phyloP scores from a whole-genome alignment of 2,888 invertebrate species.

The Rhimphoctona megacephalus region DNA sequence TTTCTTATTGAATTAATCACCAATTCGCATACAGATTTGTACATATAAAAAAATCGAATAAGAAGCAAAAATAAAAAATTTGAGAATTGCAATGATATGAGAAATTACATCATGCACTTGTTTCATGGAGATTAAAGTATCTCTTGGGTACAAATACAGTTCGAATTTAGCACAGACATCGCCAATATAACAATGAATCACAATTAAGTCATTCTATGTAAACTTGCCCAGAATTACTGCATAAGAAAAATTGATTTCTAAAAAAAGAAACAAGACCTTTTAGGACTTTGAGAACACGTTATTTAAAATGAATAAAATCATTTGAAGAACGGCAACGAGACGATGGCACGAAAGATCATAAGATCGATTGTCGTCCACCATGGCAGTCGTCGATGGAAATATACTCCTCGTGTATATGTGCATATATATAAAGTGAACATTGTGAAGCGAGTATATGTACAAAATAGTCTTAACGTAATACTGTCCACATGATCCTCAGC shows the following conservation, averaged over 20 bases:
- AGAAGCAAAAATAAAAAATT: not conserved
- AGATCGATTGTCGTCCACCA: not conserved
- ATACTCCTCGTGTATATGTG: not conserved
- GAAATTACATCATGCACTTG: slow-evolving; percentile 49
- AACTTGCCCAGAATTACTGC: not conserved
- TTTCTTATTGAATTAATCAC: not conserved
- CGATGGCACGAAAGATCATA: slow-evolving; percentile 2
- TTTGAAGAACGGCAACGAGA: not conserved
- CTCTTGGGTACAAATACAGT: slow-evolving; percentile 23
- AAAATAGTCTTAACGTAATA: slow-evolving; percentile 18
- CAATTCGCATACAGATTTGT: not conserved
- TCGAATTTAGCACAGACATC: slow-evolving; percentile 10
- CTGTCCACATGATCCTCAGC: slow-evolving; percentile 27
- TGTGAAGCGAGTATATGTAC: not conserved
- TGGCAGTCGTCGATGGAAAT: slow-evolving; percentile 37
- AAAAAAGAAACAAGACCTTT: not conserved
- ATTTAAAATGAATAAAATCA: not conserved
- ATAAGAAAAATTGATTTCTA: not conserved
- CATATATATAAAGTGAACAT: not conserved
- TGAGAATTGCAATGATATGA: slow-evolving; percentile 44
- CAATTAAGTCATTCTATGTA: not conserved
- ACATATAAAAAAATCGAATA: not conserved
- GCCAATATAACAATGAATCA: not conserved
- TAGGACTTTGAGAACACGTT: not conserved
- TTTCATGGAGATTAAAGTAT: slow-evolving; percentile 19